phyloP scores from a whole-genome alignment of 2,888 invertebrate species.

The Ormyrus pomaceus region DNA sequence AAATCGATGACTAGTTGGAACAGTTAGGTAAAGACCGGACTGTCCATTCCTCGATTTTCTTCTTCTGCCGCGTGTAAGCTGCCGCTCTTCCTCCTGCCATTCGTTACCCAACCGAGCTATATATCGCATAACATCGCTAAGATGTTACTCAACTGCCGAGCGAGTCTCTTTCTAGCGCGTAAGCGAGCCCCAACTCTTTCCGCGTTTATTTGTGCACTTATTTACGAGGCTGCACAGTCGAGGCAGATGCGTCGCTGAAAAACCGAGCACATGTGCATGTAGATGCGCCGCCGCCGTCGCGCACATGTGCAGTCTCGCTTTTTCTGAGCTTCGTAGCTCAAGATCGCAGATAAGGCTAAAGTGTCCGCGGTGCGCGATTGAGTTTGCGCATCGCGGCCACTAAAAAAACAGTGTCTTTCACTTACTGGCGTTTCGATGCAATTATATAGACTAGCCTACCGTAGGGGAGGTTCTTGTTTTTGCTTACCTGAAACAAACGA shows the following conservation, averaged over 20 bases:
- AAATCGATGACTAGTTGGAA: constrained; percentile 63
- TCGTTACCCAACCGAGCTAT: constrained; percentile 30
- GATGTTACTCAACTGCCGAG: constrained; percentile 27
- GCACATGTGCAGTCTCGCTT: too few species aligned
- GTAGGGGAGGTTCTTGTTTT: constrained; percentile 3
- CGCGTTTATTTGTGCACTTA: constrained; percentile 41
- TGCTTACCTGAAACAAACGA: constrained; percentile 51
- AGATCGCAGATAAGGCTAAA: too few species aligned
- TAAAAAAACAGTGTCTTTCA: constrained; percentile 31
- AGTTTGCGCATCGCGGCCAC: neutral
- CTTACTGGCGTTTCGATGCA: constrained; percentile 28
- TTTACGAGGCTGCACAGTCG: constrained; percentile 3
- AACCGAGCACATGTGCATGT: neutral
- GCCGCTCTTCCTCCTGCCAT: constrained; percentile 35
- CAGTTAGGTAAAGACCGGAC: constrained; percentile 57
- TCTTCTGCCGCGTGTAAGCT: constrained; percentile 13
- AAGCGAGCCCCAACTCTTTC: neutral
- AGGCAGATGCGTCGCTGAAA: neutral
- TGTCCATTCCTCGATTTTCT: constrained; percentile 39
- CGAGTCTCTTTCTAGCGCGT: constrained; percentile 12
- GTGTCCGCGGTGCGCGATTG: too few species aligned
- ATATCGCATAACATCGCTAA: constrained; percentile 16
- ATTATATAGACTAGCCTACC: too few species aligned
- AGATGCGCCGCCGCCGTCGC: too few species aligned
- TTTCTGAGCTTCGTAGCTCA: too few species aligned